Evolutionary conservation across 2,888 invertebrate genomes (phyloP), one percentile per base, ranked within the genome.

Genomic region (Itoplectis maculator): DNA sequence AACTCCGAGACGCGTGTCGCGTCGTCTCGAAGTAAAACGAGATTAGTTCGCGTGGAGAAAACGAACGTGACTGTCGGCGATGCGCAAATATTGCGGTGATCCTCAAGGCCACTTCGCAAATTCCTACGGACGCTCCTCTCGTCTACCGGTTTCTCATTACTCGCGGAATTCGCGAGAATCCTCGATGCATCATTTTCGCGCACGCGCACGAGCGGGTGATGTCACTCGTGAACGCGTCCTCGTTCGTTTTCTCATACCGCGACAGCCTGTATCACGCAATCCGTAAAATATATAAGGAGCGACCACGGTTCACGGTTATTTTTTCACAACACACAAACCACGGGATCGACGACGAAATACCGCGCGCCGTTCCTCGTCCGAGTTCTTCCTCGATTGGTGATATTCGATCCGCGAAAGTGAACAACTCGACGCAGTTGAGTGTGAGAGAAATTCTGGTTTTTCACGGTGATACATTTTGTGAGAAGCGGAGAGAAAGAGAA

Each of bases 121-220:
- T 8, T 35, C 59, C 15, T 54, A 23, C 13, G 6, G 5, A 29
- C 29, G 29, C 5, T 29, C 56, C 29, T 56, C 35, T 56, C n/a
- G n/a, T n/a, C 13, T 29, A 56, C 23, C 29, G 35, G 13, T 54
- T 70, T 56, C 70, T 70, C 45, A 59, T 56, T 42, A 69, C n/a
- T 20, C 35, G 18, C 20, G 35, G 45, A 49, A 72, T 45, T 72
- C 9, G 42, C 56, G 42, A 72, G 29, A 54, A 70, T 45, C 56
- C n/a, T 70, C 45, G 70, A 37, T 45, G 29, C 13, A 40, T 59
- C 59, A 72, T 59, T 72, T 72, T 47, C 56, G 9, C 59, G n/a
- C n/a, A 40, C 29, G 42, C 20, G 29, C 18, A 4, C 23, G 23
- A 29, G 5, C 20, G 54, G n/a, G 23, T 35, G 13, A 9, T 37